These are phyloP conservation scores for Mustela nigripes DNA, from an alignment of 2,113 vertebrate species.

Conservation along the genomic window DNA sequence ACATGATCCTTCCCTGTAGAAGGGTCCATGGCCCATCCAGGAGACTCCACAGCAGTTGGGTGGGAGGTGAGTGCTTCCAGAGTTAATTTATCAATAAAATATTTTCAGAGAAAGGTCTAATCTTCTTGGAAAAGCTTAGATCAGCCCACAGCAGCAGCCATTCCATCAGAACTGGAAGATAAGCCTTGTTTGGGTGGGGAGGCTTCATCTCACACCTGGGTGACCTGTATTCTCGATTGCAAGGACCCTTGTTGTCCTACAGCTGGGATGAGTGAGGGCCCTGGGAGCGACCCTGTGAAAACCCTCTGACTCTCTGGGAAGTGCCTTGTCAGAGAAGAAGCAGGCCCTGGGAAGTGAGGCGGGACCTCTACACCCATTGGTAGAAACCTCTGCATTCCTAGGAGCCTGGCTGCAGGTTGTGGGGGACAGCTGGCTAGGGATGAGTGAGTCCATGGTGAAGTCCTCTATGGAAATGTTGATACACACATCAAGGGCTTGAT, in stretches of 20 bases:
- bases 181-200: neutral
- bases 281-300: neutral
- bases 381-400: neutral
- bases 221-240: neutral
- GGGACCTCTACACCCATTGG: neutral
- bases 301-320: neutral
- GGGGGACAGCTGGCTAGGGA: neutral
- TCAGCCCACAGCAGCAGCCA: neutral
- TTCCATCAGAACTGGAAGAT: neutral
- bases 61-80: conserved; percentile 63
- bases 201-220: neutral
- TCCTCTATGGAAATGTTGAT: neutral
- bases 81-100: conserved; percentile 85
- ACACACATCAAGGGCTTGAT: neutral
- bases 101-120: conserved; percentile 79
- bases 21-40: neutral
- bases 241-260: neutral
- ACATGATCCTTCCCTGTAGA: neutral
- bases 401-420: neutral
- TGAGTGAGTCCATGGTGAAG: neutral
- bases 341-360: neutral
- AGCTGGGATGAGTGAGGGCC: neutral
- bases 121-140: conserved; percentile 56
- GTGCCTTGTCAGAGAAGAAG: neutral
- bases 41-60: conserved; percentile 1